Percentiles rank a stretch among this genome's conserved stretches.
These are phyloP conservation scores for Nasalis larvatus DNA, from an alignment of 2,113 vertebrate species.

Conservation along the genomic window DNA sequence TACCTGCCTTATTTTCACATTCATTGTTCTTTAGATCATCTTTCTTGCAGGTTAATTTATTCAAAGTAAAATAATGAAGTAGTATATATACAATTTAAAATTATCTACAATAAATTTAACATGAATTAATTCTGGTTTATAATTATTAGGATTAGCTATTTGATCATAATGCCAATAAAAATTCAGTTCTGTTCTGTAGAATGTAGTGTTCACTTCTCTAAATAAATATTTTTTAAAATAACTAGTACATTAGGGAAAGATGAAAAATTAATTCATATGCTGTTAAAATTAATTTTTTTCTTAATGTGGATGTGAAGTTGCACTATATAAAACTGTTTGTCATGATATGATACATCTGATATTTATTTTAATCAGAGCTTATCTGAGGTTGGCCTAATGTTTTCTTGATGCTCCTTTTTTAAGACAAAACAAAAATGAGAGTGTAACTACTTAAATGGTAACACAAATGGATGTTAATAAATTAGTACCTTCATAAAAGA, in stretches of 20 bases:
- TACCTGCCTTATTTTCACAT: slow-evolving; percentile 56
- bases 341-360: slow-evolving; percentile 43
- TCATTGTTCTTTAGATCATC: slow-evolving; percentile 29
- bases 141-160: slow-evolving; percentile 72
- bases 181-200: slow-evolving; percentile 56
- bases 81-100: slow-evolving; percentile 71
- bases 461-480: slow-evolving; percentile 84
- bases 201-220: slow-evolving; percentile 62
- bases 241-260: slow-evolving; percentile 52
- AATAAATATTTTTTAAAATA: slow-evolving; percentile 65
- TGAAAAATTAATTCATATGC: slow-evolving; percentile 53
- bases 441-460: slow-evolving; percentile 74
- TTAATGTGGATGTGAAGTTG: slow-evolving; percentile 59
- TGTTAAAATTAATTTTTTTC: slow-evolving; percentile 35
- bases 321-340: slow-evolving; percentile 49
- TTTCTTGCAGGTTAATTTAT: slow-evolving; percentile 65
- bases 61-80: slow-evolving; percentile 70
- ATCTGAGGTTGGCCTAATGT: slow-evolving; percentile 75
- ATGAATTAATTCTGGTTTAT: slow-evolving; percentile 73
- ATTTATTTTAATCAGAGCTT: slow-evolving; percentile 56
- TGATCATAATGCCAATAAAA: slow-evolving; percentile 66
- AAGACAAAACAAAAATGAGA: slow-evolving; percentile 63
- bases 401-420: slow-evolving; percentile 60
- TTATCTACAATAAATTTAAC: slow-evolving; percentile 60
- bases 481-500: slow-evolving; percentile 82